Evolutionary conservation across 1,140 invertebrate genomes (phyloP).

Genomic region (silkworm (Bombyx mori)): ASM3026992v2 NC_085135.1:6620501-6621000

Average conservation of each 20-base stretch:
- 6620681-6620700: not conserved
- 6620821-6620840: no score
- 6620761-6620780: not conserved
- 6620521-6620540: no score
- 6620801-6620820: no score
- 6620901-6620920: not conserved
- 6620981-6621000: not conserved
- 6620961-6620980: not conserved
- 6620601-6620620: not conserved
- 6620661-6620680: not conserved
- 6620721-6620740: slow-evolving; percentile 3
- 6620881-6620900: not conserved
- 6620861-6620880: not conserved
- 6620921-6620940: slow-evolving; percentile 1
- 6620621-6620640: not conserved
- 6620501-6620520: no score
- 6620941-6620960: slow-evolving; percentile 3
- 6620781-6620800: no score
- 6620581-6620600: not conserved
- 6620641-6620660: not conserved
- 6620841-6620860: no score
- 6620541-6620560: no score
- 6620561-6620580: no score
- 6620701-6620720: slow-evolving; percentile 5
- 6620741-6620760: slow-evolving; percentile 3